Percentiles rank a stretch among this genome's conserved stretches.
Conservation (phyloP, 2,797 vertebrate species). For the Malacoraja senta region DNA sequence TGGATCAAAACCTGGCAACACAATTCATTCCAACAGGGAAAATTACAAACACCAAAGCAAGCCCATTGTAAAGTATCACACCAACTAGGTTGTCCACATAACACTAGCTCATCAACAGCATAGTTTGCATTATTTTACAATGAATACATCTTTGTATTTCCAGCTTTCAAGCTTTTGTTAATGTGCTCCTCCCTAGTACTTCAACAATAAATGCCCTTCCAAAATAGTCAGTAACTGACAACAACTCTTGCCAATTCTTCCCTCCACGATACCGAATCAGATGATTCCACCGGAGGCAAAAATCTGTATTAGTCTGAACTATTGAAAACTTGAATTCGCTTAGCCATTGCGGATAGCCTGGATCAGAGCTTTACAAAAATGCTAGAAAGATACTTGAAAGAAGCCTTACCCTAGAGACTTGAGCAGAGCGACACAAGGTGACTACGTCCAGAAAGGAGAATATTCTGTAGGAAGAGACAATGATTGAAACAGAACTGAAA, state of each 20-base stretch:
- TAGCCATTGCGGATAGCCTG: neutral
- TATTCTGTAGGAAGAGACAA: conserved; percentile 71
- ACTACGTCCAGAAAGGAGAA: conserved; percentile 98
- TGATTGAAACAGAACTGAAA: conserved; percentile 32
- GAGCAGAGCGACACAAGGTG: conserved; percentile 94
- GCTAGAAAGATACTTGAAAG: neutral
- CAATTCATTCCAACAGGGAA: neutral
- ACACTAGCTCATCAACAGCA: neutral
- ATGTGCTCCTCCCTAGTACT: neutral
- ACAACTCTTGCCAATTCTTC: neutral
- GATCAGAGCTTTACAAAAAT: neutral
- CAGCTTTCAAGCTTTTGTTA: neutral
- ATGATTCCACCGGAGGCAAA: neutral
- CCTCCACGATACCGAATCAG: neutral
- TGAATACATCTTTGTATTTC: neutral
- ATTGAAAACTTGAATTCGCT: neutral
- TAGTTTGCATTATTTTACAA: neutral
- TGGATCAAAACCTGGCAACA: neutral
- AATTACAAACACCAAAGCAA: neutral
- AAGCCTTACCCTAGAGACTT: conserved; percentile 90
- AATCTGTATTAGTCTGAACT: neutral
- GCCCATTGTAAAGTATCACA: neutral
- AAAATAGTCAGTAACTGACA: neutral
- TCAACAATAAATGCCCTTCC: neutral
- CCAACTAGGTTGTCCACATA: neutral